Percentiles rank a stretch among this genome's conserved stretches.
Conservation (phyloP, 2,113 vertebrate genomes). For the Protobothrops flavoviridis region DNA sequence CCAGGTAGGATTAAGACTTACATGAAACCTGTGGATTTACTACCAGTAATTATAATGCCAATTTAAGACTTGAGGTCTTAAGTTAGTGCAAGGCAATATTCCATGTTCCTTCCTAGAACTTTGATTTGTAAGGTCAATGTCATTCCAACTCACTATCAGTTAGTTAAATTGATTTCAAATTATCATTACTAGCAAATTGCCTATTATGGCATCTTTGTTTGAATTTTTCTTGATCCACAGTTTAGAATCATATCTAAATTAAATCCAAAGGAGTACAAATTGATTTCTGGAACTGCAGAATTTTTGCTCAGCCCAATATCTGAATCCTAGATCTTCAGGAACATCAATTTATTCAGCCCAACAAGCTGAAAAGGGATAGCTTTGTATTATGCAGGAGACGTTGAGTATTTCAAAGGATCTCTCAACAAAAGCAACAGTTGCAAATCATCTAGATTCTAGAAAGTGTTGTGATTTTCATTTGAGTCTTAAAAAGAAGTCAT, state of each 20-base stretch:
- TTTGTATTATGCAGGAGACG: not conserved
- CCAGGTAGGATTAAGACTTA: not conserved
- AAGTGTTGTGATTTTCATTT: not conserved
- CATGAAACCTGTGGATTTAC: not conserved
- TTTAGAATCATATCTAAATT: not conserved
- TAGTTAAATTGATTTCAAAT: not conserved
- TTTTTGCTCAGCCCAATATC: not conserved
- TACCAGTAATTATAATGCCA: not conserved
- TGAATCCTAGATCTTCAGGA: not conserved
- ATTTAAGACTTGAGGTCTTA: not conserved
- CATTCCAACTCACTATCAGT: not conserved
- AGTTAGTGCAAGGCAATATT: not conserved
- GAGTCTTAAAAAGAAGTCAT: not conserved
- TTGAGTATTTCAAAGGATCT: not conserved
- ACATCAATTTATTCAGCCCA: too few species aligned
- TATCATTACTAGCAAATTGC: not conserved
- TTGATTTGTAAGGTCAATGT: not conserved
- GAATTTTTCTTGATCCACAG: not conserved
- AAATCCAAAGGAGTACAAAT: not conserved
- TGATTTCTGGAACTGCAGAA: not conserved
- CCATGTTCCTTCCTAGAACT: not conserved
- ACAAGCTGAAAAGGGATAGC: not conserved
- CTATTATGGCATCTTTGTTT: not conserved
- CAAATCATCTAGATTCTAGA: not conserved
- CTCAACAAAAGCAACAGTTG: not conserved